Conservation (phyloP, 2,113 vertebrate species). For the Ammodytes marinus region DNA sequence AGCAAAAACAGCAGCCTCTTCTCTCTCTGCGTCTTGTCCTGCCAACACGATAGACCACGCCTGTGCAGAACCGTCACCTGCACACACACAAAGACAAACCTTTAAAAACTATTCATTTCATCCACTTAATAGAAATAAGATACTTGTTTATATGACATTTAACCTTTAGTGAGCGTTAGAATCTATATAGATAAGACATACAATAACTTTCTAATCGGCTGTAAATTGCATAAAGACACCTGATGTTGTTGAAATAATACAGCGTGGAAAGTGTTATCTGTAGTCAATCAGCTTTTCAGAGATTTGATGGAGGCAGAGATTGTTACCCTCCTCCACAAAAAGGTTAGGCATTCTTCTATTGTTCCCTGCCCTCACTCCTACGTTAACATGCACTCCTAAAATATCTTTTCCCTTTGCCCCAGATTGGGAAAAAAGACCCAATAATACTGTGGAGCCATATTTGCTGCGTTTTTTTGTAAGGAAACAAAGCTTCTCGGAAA, state of each 20-base stretch:
- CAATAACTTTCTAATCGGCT: background rate
- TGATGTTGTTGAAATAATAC: background rate
- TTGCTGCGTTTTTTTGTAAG: slow-evolving; percentile 11
- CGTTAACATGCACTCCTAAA: slow-evolving; percentile 9
- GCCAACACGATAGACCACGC: slow-evolving; percentile 85
- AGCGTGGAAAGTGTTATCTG: slow-evolving; percentile 5
- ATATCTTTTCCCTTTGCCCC: slow-evolving; percentile 28
- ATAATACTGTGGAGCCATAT: slow-evolving; percentile 1
- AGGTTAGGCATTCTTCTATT: slow-evolving; percentile 59
- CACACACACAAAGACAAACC: slow-evolving; percentile 37
- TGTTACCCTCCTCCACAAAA: slow-evolving; percentile 20
- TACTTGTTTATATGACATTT: too few relatives aligned
- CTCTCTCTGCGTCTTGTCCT: slow-evolving; percentile 81
- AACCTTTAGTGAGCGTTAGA: too few relatives aligned
- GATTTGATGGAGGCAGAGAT: slow-evolving; percentile 33
- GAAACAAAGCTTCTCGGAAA: background rate
- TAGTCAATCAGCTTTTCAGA: slow-evolving; percentile 7
- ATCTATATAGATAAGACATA: background rate
- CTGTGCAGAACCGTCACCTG: slow-evolving; percentile 89
- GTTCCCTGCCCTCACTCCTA: slow-evolving; percentile 30
- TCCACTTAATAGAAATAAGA: too few relatives aligned
- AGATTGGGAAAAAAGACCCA: slow-evolving; percentile 6
- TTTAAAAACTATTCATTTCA: background rate
- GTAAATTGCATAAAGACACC: background rate
- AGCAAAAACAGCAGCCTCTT: slow-evolving; percentile 86